phyloP scores from a whole-genome alignment of 1,140 invertebrate genomes.

The Lordiphosa clarofinis region DNA sequence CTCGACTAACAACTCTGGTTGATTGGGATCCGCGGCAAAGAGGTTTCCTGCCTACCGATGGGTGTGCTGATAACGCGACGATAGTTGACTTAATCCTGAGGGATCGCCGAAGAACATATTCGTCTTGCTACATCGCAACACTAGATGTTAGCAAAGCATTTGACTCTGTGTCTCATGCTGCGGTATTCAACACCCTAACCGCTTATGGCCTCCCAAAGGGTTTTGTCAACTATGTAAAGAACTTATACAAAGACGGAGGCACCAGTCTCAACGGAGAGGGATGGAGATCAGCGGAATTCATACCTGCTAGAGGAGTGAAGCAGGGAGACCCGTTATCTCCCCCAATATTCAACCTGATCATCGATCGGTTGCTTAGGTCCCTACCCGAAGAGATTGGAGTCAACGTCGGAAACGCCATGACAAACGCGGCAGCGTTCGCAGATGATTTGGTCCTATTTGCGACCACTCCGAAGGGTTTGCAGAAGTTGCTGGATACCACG shows the following conservation, averaged over 20 bases:
- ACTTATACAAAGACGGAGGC: slow-evolving; percentile 1
- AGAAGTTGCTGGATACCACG: slow-evolving; percentile 6
- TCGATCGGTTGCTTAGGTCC: slow-evolving; percentile 19
- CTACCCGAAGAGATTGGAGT: slow-evolving; percentile 12
- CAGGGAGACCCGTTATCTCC: slow-evolving; percentile 20
- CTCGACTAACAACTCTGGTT: slow-evolving; percentile 10
- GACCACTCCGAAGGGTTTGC: slow-evolving; percentile 1
- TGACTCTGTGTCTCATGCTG: slow-evolving; percentile 7
- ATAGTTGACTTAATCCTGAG: slow-evolving; percentile 28
- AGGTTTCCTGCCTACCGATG: slow-evolving; percentile 23
- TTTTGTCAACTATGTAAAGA: slow-evolving; percentile 18
- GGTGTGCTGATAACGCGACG: slow-evolving; percentile 31
- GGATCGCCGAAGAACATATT: slow-evolving; percentile 8
- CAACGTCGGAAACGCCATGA: slow-evolving; percentile 8
- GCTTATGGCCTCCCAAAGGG: slow-evolving; percentile 12
- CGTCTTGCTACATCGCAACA: slow-evolving; percentile 17
- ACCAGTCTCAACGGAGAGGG: slow-evolving; percentile 10
- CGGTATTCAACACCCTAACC: slow-evolving; percentile 4
- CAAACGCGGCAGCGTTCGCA: slow-evolving; percentile 4
- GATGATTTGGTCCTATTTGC: slow-evolving; percentile 14
- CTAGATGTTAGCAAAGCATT: slow-evolving; percentile 28
- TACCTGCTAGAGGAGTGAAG: slow-evolving; percentile 17
- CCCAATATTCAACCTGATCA: slow-evolving; percentile 22
- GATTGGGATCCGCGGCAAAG: slow-evolving; percentile 21
- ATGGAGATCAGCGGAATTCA: slow-evolving; percentile 11